Base-by-base conservation (phyloP, 1,140 invertebrate species). In the Cyclina sinensis region DNA sequence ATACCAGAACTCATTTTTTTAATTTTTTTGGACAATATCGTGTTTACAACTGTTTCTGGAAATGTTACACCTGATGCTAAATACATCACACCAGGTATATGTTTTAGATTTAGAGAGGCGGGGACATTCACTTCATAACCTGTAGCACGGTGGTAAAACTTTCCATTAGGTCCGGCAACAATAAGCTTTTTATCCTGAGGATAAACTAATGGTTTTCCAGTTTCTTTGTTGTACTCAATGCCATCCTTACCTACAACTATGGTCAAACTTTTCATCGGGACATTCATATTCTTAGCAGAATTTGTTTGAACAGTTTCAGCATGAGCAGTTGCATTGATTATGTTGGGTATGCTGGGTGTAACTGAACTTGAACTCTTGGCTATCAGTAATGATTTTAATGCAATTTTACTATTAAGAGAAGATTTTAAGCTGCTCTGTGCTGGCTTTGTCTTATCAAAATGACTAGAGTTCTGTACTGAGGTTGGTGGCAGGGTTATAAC, bases 181-280 rank as follows among this genome's bases (percentile, higher is more conserved):
- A 86, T 32, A 59, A n/a, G 46, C 18, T n/a, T 62, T n/a, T 35
- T 62, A 11, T 43, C 11, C 62, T 5, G 16, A 18, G 84, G 73
- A n/a, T 59, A 43, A 3, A 12, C 11, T 14, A 59, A 57, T 14
- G 70, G 68, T 76, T 76, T 37, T 16, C 65, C 46, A 16, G 83
- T 86, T 24, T 14, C 48, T n/a, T 35, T 32, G 27, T 74, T 37
- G 76, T 86, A 86, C 57, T 86, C 48, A 2, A 57, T 27, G 0
- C 84, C 84, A 78, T 86, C 84, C 21, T 59, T 78, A 21, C 84
- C 84, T 16, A 78, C 14, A 27, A 76, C 48, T 51, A 86, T 46
- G 30, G 27, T 54, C 11, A 54, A 12, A 14, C 57, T 54, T 21
- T 78, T 54, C 43, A 48, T 39, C 48, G 81, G 21, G 1, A 30